Evolutionary conservation across 2,888 invertebrate species (phyloP).

Genomic region (Pammene aurita): DNA sequence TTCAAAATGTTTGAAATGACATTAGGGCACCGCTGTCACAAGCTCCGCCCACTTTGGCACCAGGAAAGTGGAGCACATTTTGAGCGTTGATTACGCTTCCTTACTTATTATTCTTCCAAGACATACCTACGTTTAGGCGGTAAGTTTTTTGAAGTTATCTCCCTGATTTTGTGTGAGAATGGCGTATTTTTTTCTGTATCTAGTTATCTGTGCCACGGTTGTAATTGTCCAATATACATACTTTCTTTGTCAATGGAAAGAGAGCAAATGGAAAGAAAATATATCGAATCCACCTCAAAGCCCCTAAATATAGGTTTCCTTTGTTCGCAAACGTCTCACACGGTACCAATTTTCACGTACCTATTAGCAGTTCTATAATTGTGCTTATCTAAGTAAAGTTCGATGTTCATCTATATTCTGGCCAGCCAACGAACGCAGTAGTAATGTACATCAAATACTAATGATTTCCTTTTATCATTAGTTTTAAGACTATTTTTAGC

Average conservation of each 20-base stretch:
- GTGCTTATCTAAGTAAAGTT: not conserved
- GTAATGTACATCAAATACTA: too few relatives aligned
- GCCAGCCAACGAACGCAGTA: too few relatives aligned
- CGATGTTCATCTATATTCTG: not conserved
- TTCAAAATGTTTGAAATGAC: too few relatives aligned
- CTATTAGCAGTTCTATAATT: not conserved
- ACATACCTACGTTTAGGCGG: too few relatives aligned
- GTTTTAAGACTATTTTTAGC: too few relatives aligned
- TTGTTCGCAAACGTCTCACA: constrained; percentile 2
- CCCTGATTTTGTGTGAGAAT: not conserved
- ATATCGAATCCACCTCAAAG: not conserved
- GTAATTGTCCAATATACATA: not conserved
- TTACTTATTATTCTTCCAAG: too few relatives aligned
- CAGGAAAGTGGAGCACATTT: too few relatives aligned
- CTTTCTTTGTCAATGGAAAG: not conserved
- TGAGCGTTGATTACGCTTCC: too few relatives aligned
- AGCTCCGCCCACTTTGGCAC: too few relatives aligned
- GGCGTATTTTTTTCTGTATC: not conserved
- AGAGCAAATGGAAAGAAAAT: not conserved
- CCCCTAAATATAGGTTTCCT: not conserved
- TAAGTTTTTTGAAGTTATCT: too few relatives aligned
- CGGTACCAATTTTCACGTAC: not conserved
- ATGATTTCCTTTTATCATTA: too few relatives aligned
- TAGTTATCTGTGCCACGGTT: not conserved
- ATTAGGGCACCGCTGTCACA: too few relatives aligned